Base-by-base conservation (phyloP, 2,888 invertebrate species). In the Sepiola atlantica region DNA sequence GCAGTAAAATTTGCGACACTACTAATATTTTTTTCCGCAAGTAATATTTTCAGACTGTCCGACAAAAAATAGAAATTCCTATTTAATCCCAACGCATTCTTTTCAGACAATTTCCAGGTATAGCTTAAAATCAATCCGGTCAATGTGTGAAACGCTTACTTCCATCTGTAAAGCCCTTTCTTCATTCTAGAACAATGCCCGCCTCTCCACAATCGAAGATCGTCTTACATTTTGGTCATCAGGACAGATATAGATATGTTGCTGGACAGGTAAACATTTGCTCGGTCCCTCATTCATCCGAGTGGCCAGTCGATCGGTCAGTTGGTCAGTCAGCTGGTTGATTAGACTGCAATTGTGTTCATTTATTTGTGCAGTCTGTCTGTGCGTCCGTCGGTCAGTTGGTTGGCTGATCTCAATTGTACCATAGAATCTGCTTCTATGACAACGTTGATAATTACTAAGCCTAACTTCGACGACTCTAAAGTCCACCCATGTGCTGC, bases 181-280 rank as follows among this genome's bases (percentile, higher is more conserved):
- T 32, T 77, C 77, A 77, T 32, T 77, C n/a, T n/a, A 32, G 10
- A 77, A n/a, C 77, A 77, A 32, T 32, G 77, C 77, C 77, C 32
- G 18, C n/a, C 32, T 32, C 77, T n/a, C 16, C 77, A 45, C 45
- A 77, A 77, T n/a, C 18, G n/a, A n/a, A n/a, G 77, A n/a, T 77
- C n/a, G 77, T 32, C 77, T 77, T 77, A 77, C 77, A 32, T 77
- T n/a, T 77, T 77, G 77, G n/a, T n/a, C 77, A 77, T 77, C 77
- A n/a, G 18, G 32, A 77, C 16, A 77, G 77, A n/a, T 77, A n/a
- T 77, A 77, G 18, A 77, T 32, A 32, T 77, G 77, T 32, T 77
- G 77, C n/a, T n/a, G 77, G n/a, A 18, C n/a, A 77, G n/a, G n/a
- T 77, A 77, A 77, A 77, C 77, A 32, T 77, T 77, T 77, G 14